Percentiles rank a stretch among this genome's conserved stretches.
Evolutionary conservation across 1,140 invertebrate genomes (phyloP).

Genomic region (Drosophila tristis): DNA sequence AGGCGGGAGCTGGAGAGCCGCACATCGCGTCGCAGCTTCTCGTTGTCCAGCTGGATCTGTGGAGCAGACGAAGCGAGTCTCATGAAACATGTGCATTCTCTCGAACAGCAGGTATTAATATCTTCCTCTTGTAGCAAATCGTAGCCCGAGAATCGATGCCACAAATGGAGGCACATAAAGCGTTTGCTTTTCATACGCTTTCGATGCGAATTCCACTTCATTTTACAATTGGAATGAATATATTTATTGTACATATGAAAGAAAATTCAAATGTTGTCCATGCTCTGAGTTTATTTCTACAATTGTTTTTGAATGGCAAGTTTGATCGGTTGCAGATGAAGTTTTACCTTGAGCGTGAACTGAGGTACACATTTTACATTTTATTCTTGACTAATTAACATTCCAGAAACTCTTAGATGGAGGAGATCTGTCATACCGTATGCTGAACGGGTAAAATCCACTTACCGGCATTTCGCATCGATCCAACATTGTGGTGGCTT

Average conservation of each 20-base stretch:
- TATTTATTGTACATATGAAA: background rate
- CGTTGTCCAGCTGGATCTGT: slow-evolving; percentile 84
- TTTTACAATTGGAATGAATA: background rate
- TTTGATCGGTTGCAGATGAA: too few relatives aligned
- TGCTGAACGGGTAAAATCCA: slow-evolving; percentile 8
- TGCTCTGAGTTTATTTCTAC: too few relatives aligned
- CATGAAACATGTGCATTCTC: background rate
- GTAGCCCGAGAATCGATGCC: background rate
- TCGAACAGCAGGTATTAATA: background rate
- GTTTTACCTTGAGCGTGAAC: too few relatives aligned
- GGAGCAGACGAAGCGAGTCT: background rate
- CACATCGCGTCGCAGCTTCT: slow-evolving; percentile 80
- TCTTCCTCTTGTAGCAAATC: background rate
- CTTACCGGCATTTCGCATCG: slow-evolving; percentile 84
- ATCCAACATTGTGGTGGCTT: slow-evolving; percentile 75
- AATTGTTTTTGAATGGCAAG: too few relatives aligned
- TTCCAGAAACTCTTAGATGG: too few relatives aligned
- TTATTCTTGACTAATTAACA: too few relatives aligned
- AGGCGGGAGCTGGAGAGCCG: slow-evolving; percentile 70
- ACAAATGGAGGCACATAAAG: slow-evolving; percentile 5
- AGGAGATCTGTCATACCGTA: too few relatives aligned
- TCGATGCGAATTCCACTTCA: slow-evolving; percentile 24
- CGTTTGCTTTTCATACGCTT: background rate
- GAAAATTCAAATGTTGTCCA: too few relatives aligned
- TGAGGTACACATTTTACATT: too few relatives aligned